Evolutionary conservation across 2,113 vertebrate genomes (phyloP).

Genomic region (Serilophus lunatus): DNA sequence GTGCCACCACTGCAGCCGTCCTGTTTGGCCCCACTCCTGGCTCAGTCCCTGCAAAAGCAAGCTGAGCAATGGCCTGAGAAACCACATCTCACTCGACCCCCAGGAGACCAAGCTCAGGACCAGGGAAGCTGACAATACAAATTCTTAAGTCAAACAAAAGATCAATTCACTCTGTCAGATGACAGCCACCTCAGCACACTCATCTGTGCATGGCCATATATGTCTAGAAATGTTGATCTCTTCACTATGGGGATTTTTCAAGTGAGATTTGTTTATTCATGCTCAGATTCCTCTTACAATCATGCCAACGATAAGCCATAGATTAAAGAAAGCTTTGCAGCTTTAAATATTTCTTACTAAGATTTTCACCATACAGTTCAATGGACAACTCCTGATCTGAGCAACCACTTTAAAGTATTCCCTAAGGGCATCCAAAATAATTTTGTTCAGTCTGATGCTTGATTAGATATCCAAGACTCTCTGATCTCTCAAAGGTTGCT

Average conservation of each 20-base stretch:
- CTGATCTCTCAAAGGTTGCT: conserved; percentile 35
- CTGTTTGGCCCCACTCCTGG: neutral
- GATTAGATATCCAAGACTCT: conserved; percentile 39
- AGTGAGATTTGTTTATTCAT: conserved; percentile 40
- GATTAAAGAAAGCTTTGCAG: conserved; percentile 54
- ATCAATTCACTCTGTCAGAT: neutral
- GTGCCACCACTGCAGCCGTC: neutral
- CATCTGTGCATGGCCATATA: neutral
- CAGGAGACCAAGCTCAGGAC: neutral
- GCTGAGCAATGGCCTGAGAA: neutral
- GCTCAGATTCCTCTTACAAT: conserved; percentile 42
- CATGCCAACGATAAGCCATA: conserved; percentile 33
- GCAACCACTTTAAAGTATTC: conserved; percentile 59
- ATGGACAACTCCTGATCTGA: conserved; percentile 56
- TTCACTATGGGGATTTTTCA: conserved; percentile 25
- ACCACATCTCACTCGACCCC: neutral
- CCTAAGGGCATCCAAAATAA: conserved; percentile 49
- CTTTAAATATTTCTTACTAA: neutral
- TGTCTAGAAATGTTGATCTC: conserved; percentile 4
- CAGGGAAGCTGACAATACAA: neutral
- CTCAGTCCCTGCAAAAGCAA: neutral
- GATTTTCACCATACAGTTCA: conserved; percentile 18
- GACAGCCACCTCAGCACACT: neutral
- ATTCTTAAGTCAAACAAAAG: neutral
- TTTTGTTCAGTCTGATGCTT: conserved; percentile 28